Conservation (phyloP, 2,888 invertebrate species). For the Athetis lepigone region DNA sequence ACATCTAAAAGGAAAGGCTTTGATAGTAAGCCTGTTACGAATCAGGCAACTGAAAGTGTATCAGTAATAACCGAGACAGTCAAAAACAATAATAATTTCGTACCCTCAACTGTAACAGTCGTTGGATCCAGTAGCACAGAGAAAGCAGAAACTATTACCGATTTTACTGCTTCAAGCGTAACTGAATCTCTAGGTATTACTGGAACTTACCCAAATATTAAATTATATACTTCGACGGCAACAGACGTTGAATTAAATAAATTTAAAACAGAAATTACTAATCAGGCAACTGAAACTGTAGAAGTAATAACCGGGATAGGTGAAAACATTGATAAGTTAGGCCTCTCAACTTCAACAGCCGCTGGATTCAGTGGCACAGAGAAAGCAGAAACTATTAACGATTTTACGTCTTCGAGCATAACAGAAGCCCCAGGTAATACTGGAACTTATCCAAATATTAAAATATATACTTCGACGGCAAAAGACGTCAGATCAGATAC, state of each 20-base stretch:
- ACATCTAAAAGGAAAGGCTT: conserved; percentile 3
- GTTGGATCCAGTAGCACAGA: not conserved
- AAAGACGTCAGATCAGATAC: not conserved
- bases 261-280: not conserved
- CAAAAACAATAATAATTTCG: conserved; percentile 1
- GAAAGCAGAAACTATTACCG: not conserved
- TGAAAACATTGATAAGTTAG: not conserved
- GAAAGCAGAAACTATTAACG: conserved; percentile 1
- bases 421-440: not conserved
- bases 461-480: not conserved
- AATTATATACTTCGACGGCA: not conserved
- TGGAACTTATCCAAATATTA: not conserved
- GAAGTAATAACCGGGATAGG: not conserved
- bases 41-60: not conserved
- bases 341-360: conserved; percentile 1
- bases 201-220: not conserved
- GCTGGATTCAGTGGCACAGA: conserved; percentile 9
- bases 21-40: not conserved
- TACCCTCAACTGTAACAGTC: conserved; percentile 5
- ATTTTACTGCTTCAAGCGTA: not conserved
- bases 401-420: not conserved
- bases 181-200: not conserved
- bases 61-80: not conserved
- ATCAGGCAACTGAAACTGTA: conserved; percentile 1
- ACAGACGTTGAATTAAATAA: not conserved